Conservation (phyloP, 2,113 vertebrate species). For the Pristiophorus japonicus region DNA sequence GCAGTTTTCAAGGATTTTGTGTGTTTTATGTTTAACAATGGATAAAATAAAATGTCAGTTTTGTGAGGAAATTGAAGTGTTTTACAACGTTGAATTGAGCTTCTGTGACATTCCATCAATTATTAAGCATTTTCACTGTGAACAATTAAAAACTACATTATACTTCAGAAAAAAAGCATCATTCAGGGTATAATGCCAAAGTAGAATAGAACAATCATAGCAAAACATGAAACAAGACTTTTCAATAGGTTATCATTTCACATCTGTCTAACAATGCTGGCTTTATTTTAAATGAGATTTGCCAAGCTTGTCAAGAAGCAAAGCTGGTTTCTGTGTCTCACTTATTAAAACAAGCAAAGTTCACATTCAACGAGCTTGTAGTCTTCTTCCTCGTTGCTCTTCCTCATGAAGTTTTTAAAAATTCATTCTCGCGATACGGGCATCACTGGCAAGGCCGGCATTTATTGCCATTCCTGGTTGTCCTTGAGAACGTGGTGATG, state of each 20-base stretch:
- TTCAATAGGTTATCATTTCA: not conserved
- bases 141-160: not conserved
- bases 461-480: not conserved
- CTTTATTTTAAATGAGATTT: not conserved
- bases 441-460: not conserved
- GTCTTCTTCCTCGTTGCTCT: not conserved
- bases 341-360: not conserved
- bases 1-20: not conserved
- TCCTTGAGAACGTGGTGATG: not conserved
- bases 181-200: not conserved
- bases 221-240: not conserved
- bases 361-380: not conserved
- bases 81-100: not conserved
- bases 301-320: too few relatives aligned
- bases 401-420: not conserved
- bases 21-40: not conserved
- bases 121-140: not conserved
- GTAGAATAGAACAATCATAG: not conserved
- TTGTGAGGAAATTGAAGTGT: not conserved
- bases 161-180: not conserved
- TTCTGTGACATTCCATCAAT: not conserved
- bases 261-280: not conserved
- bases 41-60: not conserved
- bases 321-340: too few relatives aligned
- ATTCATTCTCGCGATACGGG: not conserved